Evolutionary conservation across 2,113 vertebrate species (phyloP).

Genomic region (Pachycephala philippinensis): DNA sequence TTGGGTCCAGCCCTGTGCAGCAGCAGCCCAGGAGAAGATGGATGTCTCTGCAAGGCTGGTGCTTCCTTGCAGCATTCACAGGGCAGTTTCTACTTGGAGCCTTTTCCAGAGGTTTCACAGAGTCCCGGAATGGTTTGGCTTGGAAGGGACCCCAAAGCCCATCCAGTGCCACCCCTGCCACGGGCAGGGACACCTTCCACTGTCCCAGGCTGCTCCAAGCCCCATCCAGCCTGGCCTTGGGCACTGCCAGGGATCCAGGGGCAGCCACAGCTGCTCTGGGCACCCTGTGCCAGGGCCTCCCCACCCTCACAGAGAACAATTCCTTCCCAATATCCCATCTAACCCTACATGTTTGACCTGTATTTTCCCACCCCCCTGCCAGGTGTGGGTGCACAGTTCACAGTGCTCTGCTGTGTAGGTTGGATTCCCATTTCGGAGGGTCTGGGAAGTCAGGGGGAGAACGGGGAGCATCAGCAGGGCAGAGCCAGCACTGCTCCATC

Average conservation of each 20-base stretch:
- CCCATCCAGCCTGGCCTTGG: accelerated
- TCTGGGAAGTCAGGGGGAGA: neutral
- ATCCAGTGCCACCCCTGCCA: neutral
- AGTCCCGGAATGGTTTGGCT: neutral
- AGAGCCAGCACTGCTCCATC: neutral
- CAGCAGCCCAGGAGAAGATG: neutral
- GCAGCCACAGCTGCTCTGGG: neutral
- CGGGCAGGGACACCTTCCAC: neutral
- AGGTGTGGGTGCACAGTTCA: neutral
- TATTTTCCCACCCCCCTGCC: neutral
- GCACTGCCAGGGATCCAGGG: neutral
- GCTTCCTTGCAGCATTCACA: neutral
- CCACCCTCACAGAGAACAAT: accelerated
- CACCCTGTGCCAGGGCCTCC: neutral
- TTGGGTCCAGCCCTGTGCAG: neutral
- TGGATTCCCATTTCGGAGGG: neutral
- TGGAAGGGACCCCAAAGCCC: neutral
- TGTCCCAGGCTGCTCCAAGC: neutral
- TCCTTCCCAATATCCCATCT: neutral
- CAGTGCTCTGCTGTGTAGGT: neutral
- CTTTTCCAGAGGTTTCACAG: neutral
- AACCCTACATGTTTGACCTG: neutral
- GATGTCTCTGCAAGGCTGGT: neutral
- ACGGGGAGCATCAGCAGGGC: accelerated
- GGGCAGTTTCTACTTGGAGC: neutral